Evolutionary conservation across 2,797 vertebrate genomes (phyloP), one percentile per base, ranked within the genome.

Genomic region (Bradypodion pumilum): DNA sequence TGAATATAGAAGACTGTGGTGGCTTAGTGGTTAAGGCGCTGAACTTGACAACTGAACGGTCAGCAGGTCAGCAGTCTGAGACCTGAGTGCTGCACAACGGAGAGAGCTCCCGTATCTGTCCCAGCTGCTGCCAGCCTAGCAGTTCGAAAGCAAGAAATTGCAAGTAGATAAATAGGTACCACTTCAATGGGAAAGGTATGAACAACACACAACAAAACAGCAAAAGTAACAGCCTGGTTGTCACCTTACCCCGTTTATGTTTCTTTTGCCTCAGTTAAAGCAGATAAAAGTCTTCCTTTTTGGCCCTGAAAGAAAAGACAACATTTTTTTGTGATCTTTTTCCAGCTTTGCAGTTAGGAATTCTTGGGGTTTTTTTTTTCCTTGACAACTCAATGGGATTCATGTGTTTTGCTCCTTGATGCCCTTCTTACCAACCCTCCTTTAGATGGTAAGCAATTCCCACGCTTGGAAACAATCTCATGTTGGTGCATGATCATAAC

Each of bases 201-300:
- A 35, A 15, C 27, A 80, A 56, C 52, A 10, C 2, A 6, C 88
- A 90, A 80, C 84, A 90, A 90, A 82, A 74, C 66, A 74, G 3
- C 3, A 83, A 74, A 49, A 35, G 62, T 76, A 78, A 40, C 89
- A 88, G 84, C 76, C 80, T 79, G 85, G n/a, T 21, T 80, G 52
- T 63, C 19, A 78, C 77, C 83, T 89, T 89, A 86, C 89, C 79
- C 69, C 87, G 77, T 89, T 87, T 82, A 81, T 12, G 15, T 19
- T 23, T 6, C 19, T 69, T 4, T 79, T 46, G 35, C 25, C n/a
- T 21, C 15, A 66, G 83, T 84, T 85, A 74, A 85, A 80, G 76
- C 76, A 81, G 91, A 94, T 93, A 90, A 93, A 92, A 91, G 88
- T 73, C 86, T 93, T 93, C 92, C 90, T 91, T 77, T 92, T 80